phyloP scores from a whole-genome alignment of 2,888 invertebrate genomes.

The Melinaea marsaeus region DNA sequence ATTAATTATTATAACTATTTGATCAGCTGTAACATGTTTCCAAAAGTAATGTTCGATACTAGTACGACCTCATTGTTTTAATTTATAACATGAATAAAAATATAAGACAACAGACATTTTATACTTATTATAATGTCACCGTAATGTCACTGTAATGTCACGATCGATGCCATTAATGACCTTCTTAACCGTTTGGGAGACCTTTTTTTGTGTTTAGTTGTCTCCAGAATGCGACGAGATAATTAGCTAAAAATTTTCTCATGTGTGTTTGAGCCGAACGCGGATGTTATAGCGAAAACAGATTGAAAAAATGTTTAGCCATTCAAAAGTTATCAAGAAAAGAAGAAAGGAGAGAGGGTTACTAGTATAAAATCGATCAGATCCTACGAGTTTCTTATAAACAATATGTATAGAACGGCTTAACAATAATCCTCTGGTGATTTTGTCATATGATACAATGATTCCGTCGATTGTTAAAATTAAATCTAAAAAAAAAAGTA shows the following conservation, averaged over 20 bases:
- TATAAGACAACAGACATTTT: no score
- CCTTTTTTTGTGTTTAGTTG: no score
- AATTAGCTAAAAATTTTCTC: no score
- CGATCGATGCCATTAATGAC: not conserved
- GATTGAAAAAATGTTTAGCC: no score
- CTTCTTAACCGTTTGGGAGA: no score
- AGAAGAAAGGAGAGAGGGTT: no score
- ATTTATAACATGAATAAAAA: no score
- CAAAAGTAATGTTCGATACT: not conserved
- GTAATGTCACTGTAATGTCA: constrained; percentile 1
- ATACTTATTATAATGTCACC: not conserved
- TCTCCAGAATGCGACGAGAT: no score
- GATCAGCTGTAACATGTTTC: not conserved
- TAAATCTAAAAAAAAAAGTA: constrained; percentile 23
- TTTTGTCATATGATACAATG: constrained; percentile 30
- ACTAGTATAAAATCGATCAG: constrained; percentile 21
- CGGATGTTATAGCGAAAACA: no score
- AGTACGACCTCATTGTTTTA: not conserved
- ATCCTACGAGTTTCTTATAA: constrained; percentile 27
- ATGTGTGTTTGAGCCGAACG: no score
- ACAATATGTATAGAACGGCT: constrained; percentile 22
- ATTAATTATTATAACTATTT: not conserved
- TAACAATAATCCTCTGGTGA: constrained; percentile 18
- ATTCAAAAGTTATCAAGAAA: no score
- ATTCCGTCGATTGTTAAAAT: constrained; percentile 39